Base-by-base conservation (phyloP, 2,888 invertebrate species). In the Agriotes lineatus region DNA sequence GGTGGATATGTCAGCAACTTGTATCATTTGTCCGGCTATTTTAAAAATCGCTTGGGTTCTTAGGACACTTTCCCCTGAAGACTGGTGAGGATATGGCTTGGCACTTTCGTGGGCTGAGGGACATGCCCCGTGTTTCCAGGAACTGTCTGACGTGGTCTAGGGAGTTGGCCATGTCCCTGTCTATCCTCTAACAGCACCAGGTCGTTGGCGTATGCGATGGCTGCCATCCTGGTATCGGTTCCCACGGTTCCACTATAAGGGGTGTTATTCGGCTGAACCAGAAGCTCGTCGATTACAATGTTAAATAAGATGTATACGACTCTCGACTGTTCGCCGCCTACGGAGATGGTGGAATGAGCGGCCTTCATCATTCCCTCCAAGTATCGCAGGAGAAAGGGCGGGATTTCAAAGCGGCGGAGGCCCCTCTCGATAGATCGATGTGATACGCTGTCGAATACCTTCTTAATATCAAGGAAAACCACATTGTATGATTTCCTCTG, bases 171-270 rank as follows among this genome's bases (percentile, higher is more conserved):
- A 82, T 58, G 10, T 80, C 76, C 0, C 78, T 77, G 2, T 82
- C 78, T 14, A 79, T 72, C 4, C n/a, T n/a, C n/a, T n/a, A 82
- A 56, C 2, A 84, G 72, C 35, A 81, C 69, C 1, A 82, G 61
- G 70, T 84, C n/a, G n/a, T n/a, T n/a, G n/a, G n/a, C 83, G 30
- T 84, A 84, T 2, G 80, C 81, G n/a, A 82, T 56, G 3, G 75
- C 77, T 1, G 78, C 73, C 18, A 81, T 56, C 1, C 20, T 48
- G 1, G n/a, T 2, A 0, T 10, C 1, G 0, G 45, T 64, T 7
- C 4, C 35, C 7, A 70, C 6, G 9, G 62, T 57, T 65, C 10
- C 78, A 60, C 37, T 79, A 19, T 14, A 35, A 10, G 7, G 6
- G 0, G 14, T 7, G 7, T 22, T 16, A 35, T 66, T 72, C 7